Conservation (phyloP, 2,888 invertebrate species). For the Amaurobius ferox region DNA sequence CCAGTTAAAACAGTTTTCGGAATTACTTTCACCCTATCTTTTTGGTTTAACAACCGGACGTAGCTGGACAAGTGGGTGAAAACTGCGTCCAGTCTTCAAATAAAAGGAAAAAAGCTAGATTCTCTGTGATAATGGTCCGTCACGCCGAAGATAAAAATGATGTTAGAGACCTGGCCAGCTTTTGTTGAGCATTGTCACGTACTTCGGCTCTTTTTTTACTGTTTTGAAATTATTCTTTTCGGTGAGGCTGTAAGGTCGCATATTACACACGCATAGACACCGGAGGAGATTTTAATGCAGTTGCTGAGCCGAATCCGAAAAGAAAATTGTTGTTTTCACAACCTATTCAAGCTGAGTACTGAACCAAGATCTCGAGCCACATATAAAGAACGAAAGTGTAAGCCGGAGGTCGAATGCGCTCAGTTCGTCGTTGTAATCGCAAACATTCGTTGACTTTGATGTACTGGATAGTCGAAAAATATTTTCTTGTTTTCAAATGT, state of each 20-base stretch:
- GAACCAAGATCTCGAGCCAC: neutral
- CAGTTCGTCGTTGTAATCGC: neutral
- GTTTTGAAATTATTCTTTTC: conserved; percentile 17
- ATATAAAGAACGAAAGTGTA: neutral
- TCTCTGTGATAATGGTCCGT: conserved; percentile 21
- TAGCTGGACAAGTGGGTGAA: conserved; percentile 45
- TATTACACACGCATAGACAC: conserved; percentile 23
- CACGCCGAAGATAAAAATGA: conserved; percentile 26
- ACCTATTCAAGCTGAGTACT: conserved; percentile 25
- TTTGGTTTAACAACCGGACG: conserved; percentile 56
- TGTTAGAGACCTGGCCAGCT: conserved; percentile 18
- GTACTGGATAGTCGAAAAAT: too few relatives aligned
- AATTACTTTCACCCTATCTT: conserved; percentile 1
- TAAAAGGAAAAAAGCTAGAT: conserved; percentile 47
- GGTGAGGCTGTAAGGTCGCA: conserved; percentile 40
- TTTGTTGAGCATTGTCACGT: conserved; percentile 45
- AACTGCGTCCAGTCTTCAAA: conserved; percentile 54
- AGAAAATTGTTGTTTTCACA: conserved; percentile 38
- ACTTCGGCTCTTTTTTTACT: conserved; percentile 10
- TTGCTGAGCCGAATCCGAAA: conserved; percentile 43
- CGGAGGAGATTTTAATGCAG: conserved; percentile 20
- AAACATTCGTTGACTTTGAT: too few relatives aligned
- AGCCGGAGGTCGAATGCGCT: neutral
- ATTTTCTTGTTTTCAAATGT: too few relatives aligned
- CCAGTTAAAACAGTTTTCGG: neutral